Percentiles rank a stretch among this genome's conserved stretches.
phyloP scores from a whole-genome alignment of 2,113 vertebrate genomes.

The Syngnathus floridae region DNA sequence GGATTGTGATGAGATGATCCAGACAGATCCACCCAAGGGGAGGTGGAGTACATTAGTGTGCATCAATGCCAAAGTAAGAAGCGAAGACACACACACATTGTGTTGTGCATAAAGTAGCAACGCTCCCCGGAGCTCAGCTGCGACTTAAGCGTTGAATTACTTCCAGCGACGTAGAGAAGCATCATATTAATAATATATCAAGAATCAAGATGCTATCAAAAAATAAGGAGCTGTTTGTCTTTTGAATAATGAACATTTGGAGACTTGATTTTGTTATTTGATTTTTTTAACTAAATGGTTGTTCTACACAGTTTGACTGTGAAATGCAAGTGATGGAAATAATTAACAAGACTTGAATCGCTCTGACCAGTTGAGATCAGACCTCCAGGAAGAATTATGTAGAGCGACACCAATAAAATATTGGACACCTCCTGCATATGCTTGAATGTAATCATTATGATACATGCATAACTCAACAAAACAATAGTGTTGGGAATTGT shows the following conservation, averaged over 20 bases:
- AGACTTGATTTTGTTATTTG: constrained; percentile 32
- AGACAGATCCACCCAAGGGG: constrained; percentile 42
- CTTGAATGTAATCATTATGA: not conserved
- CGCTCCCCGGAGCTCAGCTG: constrained; percentile 12
- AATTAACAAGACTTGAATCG: constrained; percentile 15
- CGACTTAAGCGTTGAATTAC: constrained; percentile 7
- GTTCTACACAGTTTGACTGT: constrained; percentile 18
- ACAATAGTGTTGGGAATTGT: not conserved
- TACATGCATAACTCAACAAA: not conserved
- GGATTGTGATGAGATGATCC: constrained; percentile 52
- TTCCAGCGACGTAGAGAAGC: constrained; percentile 23
- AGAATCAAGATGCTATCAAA: constrained; percentile 33
- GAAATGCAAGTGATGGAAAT: constrained; percentile 22
- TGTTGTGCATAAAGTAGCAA: constrained; percentile 14
- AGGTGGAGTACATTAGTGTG: constrained; percentile 47
- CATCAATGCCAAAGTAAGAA: constrained; percentile 34
- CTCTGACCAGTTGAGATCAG: constrained; percentile 2
- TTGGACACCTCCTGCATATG: not conserved
- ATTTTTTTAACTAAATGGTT: constrained; percentile 48
- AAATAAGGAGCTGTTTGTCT: constrained; percentile 32
- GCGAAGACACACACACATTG: constrained; percentile 12
- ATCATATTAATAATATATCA: constrained; percentile 25
- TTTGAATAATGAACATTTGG: constrained; percentile 44
- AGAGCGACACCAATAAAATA: not conserved
- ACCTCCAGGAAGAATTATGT: not conserved